phyloP scores from a whole-genome alignment of 2,888 invertebrate species.

The Orthonychiurus folsomi region DNA sequence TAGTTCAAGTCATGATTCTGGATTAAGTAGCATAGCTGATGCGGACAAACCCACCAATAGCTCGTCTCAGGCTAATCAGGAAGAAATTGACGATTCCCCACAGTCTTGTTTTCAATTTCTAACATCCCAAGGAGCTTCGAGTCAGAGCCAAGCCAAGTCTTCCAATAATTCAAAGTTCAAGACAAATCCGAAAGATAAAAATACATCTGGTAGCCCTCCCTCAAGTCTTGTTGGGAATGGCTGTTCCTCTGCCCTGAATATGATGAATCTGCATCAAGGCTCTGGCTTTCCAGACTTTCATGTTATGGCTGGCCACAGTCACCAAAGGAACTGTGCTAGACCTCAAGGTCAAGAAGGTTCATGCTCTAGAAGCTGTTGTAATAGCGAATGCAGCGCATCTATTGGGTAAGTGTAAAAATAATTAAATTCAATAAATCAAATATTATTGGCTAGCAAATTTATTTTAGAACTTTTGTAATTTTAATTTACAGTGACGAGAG shows the following conservation, averaged over 20 bases:
- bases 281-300: background rate
- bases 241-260: background rate
- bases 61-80: background rate
- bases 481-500: slow-evolving; percentile 42
- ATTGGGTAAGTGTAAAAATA: slow-evolving; percentile 28
- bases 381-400: slow-evolving; percentile 36
- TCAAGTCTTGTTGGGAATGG: background rate
- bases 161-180: background rate
- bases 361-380: slow-evolving; percentile 32
- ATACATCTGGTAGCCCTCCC: background rate
- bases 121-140: background rate
- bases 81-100: background rate
- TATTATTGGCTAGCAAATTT: slow-evolving; percentile 2
- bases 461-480: slow-evolving; percentile 2
- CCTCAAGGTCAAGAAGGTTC: slow-evolving; percentile 27
- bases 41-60: background rate
- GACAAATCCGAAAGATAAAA: background rate
- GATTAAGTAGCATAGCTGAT: slow-evolving; percentile 37
- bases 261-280: background rate
- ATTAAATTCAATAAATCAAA: background rate
- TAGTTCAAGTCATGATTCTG: slow-evolving; percentile 37
- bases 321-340: slow-evolving; percentile 10
- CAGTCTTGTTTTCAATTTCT: background rate
- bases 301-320: slow-evolving; percentile 9
- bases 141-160: background rate